phyloP scores from a whole-genome alignment of 2,113 vertebrate species.

The Bungarus multicinctus region DNA sequence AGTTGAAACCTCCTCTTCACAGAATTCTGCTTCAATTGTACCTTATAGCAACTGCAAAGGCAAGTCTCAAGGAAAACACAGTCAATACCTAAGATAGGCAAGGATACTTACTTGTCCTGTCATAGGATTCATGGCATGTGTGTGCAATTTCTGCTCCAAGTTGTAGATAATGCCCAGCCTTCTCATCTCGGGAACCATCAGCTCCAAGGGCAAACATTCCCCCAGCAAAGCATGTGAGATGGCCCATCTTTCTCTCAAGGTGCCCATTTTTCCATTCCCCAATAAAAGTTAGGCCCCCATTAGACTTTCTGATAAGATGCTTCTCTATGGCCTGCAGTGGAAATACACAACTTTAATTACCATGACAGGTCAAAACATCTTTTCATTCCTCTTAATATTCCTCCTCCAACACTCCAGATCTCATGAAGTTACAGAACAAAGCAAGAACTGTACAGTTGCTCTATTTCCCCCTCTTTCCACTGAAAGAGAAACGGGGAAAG shows the following conservation, averaged over 20 bases:
- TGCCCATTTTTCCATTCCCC: conserved; percentile 99
- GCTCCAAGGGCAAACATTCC: conserved; percentile 97
- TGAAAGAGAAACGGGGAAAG: background rate
- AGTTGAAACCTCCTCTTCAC: background rate
- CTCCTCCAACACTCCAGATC: background rate
- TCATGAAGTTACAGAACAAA: background rate
- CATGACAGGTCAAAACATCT: background rate
- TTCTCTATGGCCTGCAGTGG: conserved; percentile 89
- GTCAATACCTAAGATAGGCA: background rate
- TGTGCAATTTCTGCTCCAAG: conserved; percentile 97
- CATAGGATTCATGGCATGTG: conserved; percentile 97
- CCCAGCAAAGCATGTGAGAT: conserved; percentile 96
- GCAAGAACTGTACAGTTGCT: background rate
- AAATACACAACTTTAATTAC: conserved; percentile 44
- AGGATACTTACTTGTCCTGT: conserved; percentile 85
- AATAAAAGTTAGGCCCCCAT: conserved; percentile 93
- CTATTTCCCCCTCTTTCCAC: background rate
- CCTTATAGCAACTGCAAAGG: background rate
- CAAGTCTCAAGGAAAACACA: background rate
- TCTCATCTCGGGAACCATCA: conserved; percentile 91
- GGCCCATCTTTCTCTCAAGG: conserved; percentile 97
- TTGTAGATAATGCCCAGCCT: conserved; percentile 95
- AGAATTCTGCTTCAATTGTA: background rate
- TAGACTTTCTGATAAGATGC: conserved; percentile 94
- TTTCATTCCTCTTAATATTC: background rate